Evolutionary conservation across 1,140 invertebrate species (phyloP).

Genomic region (Pteromalus puparum): DNA sequence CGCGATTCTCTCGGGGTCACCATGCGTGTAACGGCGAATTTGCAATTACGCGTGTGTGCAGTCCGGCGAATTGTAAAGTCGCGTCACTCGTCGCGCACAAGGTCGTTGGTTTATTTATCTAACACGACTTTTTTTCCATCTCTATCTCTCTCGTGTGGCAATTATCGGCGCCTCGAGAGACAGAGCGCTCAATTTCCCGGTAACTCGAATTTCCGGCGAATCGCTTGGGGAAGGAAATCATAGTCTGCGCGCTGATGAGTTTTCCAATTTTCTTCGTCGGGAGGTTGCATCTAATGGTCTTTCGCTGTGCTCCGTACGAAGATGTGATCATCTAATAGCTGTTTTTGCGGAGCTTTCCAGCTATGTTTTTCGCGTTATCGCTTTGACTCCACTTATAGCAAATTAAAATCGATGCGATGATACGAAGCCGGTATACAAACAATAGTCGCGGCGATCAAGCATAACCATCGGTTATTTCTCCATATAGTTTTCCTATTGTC

Average conservation of each 20-base stretch:
- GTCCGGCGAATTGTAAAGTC: not conserved
- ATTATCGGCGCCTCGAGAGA: not conserved
- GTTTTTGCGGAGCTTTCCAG: too few species aligned
- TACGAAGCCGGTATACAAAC: too few species aligned
- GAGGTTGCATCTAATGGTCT: not conserved
- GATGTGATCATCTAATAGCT: too few species aligned
- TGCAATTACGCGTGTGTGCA: constrained; percentile 6
- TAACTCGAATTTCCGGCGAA: constrained; percentile 2
- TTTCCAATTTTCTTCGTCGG: not conserved
- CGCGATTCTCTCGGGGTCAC: not conserved
- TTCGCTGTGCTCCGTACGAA: too few species aligned
- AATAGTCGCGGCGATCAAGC: too few species aligned
- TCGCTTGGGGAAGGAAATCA: not conserved
- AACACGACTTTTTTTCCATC: not conserved
- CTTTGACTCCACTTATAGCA: too few species aligned
- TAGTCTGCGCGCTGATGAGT: not conserved
- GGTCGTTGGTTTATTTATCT: not conserved
- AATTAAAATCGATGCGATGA: too few species aligned
- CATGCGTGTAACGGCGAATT: not conserved
- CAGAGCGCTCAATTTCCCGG: not conserved
- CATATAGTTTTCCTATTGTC: too few species aligned
- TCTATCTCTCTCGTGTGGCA: not conserved
- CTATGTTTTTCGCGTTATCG: too few species aligned
- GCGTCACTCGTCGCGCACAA: too few species aligned
- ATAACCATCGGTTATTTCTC: too few species aligned